A percentile compares a stretch with the other conserved stretches of the same genome.
phyloP scores from a whole-genome alignment of 2,797 vertebrate species.

The Tokudaia muenninki region DNA sequence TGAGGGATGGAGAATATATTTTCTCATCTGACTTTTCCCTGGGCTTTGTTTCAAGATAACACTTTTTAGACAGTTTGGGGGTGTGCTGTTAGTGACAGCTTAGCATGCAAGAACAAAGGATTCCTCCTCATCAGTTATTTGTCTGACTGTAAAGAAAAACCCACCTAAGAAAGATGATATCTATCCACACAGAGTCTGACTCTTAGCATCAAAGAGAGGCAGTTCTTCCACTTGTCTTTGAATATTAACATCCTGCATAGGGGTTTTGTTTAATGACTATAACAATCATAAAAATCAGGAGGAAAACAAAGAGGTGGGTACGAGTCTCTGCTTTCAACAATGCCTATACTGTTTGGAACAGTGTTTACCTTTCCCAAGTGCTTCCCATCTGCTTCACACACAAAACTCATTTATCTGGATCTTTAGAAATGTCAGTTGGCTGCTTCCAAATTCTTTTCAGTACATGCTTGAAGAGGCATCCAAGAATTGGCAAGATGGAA shows the following conservation, averaged over 20 bases:
- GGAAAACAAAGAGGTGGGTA: neutral
- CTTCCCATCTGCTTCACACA: neutral
- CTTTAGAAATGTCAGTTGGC: slow-evolving; percentile 10
- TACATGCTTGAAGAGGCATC: neutral
- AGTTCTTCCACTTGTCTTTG: neutral
- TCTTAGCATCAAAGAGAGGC: neutral
- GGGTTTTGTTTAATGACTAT: slow-evolving; percentile 10
- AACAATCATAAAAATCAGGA: neutral
- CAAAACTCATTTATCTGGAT: neutral
- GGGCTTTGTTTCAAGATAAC: slow-evolving; percentile 66
- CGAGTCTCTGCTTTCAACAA: neutral
- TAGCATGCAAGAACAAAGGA: neutral
- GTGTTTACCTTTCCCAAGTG: neutral
- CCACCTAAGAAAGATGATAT: neutral
- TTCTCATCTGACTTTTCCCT: slow-evolving; percentile 69
- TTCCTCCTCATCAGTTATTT: neutral
- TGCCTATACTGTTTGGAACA: neutral
- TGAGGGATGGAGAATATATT: slow-evolving; percentile 61
- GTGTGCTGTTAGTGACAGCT: neutral
- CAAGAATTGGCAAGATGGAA: neutral
- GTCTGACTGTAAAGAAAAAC: slow-evolving; percentile 17
- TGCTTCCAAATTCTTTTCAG: neutral
- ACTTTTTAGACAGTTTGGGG: neutral
- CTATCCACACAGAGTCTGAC: neutral
- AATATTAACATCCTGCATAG: neutral